Evolutionary conservation across 2,797 vertebrate genomes (phyloP).

Genomic region (Sebastes trivittatus): DNA sequence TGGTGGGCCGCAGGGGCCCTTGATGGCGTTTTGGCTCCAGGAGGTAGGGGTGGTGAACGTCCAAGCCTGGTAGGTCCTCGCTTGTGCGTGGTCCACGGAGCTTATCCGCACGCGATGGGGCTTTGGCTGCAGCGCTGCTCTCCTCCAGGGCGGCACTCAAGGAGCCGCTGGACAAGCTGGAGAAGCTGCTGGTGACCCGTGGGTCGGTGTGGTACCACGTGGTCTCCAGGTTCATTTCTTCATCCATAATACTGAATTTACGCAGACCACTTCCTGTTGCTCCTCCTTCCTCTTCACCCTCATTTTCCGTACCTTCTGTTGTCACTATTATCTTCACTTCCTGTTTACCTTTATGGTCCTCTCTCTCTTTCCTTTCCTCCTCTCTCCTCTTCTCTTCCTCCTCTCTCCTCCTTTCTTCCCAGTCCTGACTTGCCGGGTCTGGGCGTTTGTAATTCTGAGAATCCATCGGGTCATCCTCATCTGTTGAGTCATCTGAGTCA

Average conservation of each 20-base stretch:
- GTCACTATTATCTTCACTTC: slow-evolving; percentile 84
- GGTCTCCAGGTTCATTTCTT: slow-evolving; percentile 76
- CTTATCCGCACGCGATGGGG: slow-evolving; percentile 38
- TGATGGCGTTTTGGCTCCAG: slow-evolving; percentile 73
- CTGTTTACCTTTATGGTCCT: slow-evolving; percentile 76
- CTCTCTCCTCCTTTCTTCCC: slow-evolving; percentile 77
- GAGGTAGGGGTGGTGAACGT: slow-evolving; percentile 78
- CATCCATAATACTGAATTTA: slow-evolving; percentile 60
- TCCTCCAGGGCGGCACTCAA: slow-evolving; percentile 91
- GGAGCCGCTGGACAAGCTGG: slow-evolving; percentile 89
- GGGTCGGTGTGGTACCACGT: slow-evolving; percentile 88
- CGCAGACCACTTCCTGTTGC: slow-evolving; percentile 64
- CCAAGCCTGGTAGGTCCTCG: slow-evolving; percentile 76
- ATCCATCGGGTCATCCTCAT: slow-evolving; percentile 87
- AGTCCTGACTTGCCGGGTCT: slow-evolving; percentile 73
- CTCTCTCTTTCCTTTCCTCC: slow-evolving; percentile 75
- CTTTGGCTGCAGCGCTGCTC: slow-evolving; percentile 76
- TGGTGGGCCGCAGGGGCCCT: slow-evolving; percentile 67
- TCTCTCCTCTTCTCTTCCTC: slow-evolving; percentile 75
- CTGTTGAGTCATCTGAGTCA: slow-evolving; percentile 93
- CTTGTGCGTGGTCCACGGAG: slow-evolving; percentile 63
- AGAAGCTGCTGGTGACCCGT: slow-evolving; percentile 84
- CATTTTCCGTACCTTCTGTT: slow-evolving; percentile 65
- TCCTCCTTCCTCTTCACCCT: slow-evolving; percentile 67
- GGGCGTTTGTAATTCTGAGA: slow-evolving; percentile 67